Percentiles rank a stretch among this genome's conserved stretches.
Evolutionary conservation across 2,888 invertebrate genomes (phyloP).

Genomic region (Heliconius ethilla): DNA sequence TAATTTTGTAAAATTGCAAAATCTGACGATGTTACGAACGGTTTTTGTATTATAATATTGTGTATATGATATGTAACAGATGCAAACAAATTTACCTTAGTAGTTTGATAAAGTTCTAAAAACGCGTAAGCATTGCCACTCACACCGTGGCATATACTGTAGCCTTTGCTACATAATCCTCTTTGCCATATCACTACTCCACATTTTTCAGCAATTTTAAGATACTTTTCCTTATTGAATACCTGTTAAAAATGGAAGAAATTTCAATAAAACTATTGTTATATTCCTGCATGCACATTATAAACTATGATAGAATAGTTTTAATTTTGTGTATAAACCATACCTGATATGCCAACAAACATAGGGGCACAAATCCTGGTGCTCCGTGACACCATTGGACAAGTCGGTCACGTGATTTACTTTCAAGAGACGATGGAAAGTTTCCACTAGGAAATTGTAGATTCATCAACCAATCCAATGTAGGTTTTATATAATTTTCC

Average conservation of each 20-base stretch:
- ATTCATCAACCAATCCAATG: conserved; percentile 84
- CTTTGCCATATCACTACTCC: conserved; percentile 91
- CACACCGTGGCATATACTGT: conserved; percentile 93
- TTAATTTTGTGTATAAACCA: neutral
- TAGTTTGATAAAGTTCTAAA: conserved; percentile 88
- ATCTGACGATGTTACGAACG: neutral
- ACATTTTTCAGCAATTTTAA: conserved; percentile 85
- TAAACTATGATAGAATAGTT: neutral
- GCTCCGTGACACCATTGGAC: conserved; percentile 98
- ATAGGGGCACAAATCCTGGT: conserved; percentile 90
- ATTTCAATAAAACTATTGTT: neutral
- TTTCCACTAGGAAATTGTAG: conserved; percentile 85
- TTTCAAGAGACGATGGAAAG: conserved; percentile 89
- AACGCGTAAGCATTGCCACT: conserved; percentile 94
- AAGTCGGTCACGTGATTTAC: conserved; percentile 85
- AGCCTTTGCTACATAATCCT: conserved; percentile 91
- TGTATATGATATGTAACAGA: neutral
- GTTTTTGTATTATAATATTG: neutral
- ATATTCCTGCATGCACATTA: neutral
- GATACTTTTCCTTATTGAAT: conserved; percentile 85
- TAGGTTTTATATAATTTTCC: conserved; percentile 82
- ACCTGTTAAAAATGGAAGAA: conserved; percentile 71
- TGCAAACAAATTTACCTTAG: conserved; percentile 76
- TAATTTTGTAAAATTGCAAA: too few species aligned
- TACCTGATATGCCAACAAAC: conserved; percentile 86